Evolutionary conservation across 2,113 vertebrate species (phyloP).

Genomic region (Hypanus sabinus): DNA sequence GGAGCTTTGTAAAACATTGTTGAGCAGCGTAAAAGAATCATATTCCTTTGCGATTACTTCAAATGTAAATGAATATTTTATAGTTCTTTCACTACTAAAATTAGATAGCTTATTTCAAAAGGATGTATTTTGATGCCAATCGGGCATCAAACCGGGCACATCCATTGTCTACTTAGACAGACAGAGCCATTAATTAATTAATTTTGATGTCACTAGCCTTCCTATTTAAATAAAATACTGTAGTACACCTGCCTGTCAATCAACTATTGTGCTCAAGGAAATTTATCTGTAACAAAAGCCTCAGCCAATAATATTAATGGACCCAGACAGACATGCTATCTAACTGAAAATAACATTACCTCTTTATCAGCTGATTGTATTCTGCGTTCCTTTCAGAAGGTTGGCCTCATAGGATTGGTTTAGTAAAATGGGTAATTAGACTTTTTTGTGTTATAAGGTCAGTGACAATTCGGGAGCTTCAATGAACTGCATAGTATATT

Average conservation of each 20-base stretch:
- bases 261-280: background rate
- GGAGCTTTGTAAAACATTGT: background rate
- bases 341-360: background rate
- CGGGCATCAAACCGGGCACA: no score
- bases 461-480: background rate
- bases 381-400: background rate
- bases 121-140: background rate
- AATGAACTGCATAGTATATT: background rate
- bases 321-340: background rate
- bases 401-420: background rate
- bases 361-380: background rate
- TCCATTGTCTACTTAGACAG: no score
- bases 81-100: no score
- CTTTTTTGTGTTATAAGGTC: background rate
- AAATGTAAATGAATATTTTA: background rate
- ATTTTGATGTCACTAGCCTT: background rate
- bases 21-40: background rate
- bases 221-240: background rate
- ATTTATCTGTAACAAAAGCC: background rate
- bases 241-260: background rate
- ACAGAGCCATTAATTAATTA: no score
- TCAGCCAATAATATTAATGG: background rate
- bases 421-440: background rate
- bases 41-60: background rate
- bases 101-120: background rate